These are phyloP conservation scores for Exephanes ischioxanthus DNA, from an alignment of 2,888 invertebrate species.

Conservation along the genomic window DNA sequence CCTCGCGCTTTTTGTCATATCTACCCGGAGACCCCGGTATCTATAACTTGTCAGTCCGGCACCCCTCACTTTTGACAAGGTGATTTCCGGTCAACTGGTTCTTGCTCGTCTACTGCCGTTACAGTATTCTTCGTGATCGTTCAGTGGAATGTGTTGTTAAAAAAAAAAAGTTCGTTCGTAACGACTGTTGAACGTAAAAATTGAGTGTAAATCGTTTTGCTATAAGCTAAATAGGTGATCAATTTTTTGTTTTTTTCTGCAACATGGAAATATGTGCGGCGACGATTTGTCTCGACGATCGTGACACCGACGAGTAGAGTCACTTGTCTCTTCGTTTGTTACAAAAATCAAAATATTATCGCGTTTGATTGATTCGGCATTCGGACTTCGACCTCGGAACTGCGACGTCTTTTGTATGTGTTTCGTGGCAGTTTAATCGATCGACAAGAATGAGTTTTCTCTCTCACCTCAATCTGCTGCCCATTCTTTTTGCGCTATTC, in stretches of 20 bases:
- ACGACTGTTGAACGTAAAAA: neutral
- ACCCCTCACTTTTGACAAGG: neutral
- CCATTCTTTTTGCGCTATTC: neutral
- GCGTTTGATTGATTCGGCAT: conserved; percentile 12
- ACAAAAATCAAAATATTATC: conserved; percentile 20
- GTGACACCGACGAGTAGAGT: conserved; percentile 1
- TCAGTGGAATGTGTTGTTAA: conserved; percentile 16
- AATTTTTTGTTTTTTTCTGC: neutral
- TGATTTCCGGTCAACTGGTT: neutral
- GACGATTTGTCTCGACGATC: conserved; percentile 29
- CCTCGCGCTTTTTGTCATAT: neutral
- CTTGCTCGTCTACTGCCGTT: neutral
- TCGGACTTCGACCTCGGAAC: conserved; percentile 36
- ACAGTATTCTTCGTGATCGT: conserved; percentile 1
- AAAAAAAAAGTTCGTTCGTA: neutral
- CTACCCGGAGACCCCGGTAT: neutral
- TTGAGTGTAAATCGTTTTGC: neutral
- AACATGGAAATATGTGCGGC: neutral
- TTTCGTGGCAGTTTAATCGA: neutral
- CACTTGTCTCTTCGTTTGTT: conserved; percentile 12
- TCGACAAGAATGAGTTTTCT: conserved; percentile 20
- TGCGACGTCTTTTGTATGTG: neutral
- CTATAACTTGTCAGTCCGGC: neutral
- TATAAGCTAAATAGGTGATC: conserved; percentile 3
- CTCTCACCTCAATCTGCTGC: neutral